Base-by-base conservation (phyloP, 1,140 invertebrate genomes). In the Sycophila sp. region DNA sequence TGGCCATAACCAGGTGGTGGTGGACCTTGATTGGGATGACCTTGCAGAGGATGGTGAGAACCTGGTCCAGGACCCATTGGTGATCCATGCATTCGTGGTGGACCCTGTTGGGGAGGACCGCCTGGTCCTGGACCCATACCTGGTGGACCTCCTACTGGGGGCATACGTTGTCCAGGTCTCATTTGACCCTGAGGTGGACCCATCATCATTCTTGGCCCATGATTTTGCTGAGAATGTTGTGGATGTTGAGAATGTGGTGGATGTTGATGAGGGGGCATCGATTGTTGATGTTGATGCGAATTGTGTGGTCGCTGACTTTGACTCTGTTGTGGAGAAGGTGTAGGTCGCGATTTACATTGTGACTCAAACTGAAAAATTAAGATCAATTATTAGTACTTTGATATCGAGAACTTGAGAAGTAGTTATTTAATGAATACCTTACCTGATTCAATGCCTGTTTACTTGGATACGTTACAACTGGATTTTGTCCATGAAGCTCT, bases 401-500 rank as follows among this genome's bases (percentile, higher is more conserved):
- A 4, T 51, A n/a, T 26, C 4, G 1, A 51, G 19, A 7, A 8
- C 6, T 10, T 49, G 47, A 26, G 7, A 26, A 10, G 2, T 36
- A 11, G 5, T 6, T 36, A 36, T 42, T 8, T 13, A 36, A 8
- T 51, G 36, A 22, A 13, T 24, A 10, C 17, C 67, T 78, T 74
- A 88, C 87, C 76, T 89, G 87, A 76, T 83, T 87, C 5, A 94
- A 87, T 68, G 94, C 93, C 85, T 97, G 94, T 87, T 98, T 98
- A 64, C 94, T 99, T 38, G 96, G 97, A 81, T 94, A 93, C 19
- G 97, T 98, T 36, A 99, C 97, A 59, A 96, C 91, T 1, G 96
- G 96, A 78, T 91, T 92, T 82, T 99, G 97, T 28, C 97, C 97
- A 84, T 99, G 96, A 13, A 99, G 87, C 78, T 98, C 96, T 81